Base-by-base conservation (phyloP, 2,113 vertebrate species). In the Leptosomus discolor region DNA sequence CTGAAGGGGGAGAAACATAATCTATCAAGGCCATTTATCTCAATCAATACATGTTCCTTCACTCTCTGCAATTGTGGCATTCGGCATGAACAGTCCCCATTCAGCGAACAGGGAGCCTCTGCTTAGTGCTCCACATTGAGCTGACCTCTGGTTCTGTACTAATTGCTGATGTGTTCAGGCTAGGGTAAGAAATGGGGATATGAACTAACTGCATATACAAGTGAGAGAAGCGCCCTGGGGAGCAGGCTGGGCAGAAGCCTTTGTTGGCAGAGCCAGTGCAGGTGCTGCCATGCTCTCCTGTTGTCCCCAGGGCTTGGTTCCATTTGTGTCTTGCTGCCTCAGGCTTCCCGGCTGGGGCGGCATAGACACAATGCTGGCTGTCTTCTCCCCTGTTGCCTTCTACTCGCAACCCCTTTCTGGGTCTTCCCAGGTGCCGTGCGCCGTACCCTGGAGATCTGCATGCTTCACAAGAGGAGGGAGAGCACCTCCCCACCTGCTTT, bases 261-360 rank as follows among this genome's bases (percentile, higher is more conserved):
- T 24, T 30, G 56, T 17, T 0, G 1, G 23, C 57, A 71, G 83
- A 15, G 32, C 34, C 34, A 32, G 36, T 0, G 1, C 48, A 51
- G 63, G 22, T 0, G 1, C 37, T 0, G 1, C 9, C 29, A 7
- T 0, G 6, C 21, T 61, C 10, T 34, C 36, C 36, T 17, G 1
- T 20, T 48, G 17, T 71, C 39, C 26, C 20, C 4, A 19, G 3
- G 36, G 32, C 51, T 71, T 11, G 2, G n/a, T 17, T 39, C 39
- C 5, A 4, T 18, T 50, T 29, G 9, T 39, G n/a, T 34, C 51
- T 32, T 5, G 30, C 73, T 69, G 67, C 50, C 13, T 84, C 18
- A 16, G 32, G 41, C 64, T 90, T 58, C 56, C 21, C 0, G 65
- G 23, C 19, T 39, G 48, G 48, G 27, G 7, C 19, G 17, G 17